phyloP scores from a whole-genome alignment of 2,888 invertebrate species.

The Xylophagus ater region DNA sequence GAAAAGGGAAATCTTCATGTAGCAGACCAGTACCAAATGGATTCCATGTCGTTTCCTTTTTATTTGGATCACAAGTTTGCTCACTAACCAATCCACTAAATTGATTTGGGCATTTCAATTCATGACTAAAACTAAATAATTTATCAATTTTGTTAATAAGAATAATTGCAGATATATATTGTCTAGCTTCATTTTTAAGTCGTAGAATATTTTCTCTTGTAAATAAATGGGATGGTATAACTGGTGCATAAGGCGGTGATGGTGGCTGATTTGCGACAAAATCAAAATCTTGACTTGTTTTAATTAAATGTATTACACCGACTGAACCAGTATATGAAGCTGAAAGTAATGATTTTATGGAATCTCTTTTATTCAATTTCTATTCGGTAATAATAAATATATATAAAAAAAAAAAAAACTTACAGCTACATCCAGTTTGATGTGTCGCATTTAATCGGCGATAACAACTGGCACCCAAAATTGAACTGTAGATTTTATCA shows the following conservation, averaged over 20 bases:
- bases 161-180: slow-evolving; percentile 55
- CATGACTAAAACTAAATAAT: slow-evolving; percentile 44
- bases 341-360: slow-evolving; percentile 16
- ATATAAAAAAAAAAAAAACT: slow-evolving; percentile 40
- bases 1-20: slow-evolving; percentile 73
- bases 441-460: slow-evolving; percentile 87
- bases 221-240: slow-evolving; percentile 54
- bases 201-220: slow-evolving; percentile 45
- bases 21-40: slow-evolving; percentile 62
- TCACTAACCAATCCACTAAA: slow-evolving; percentile 46
- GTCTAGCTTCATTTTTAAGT: slow-evolving; percentile 42
- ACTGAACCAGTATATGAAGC: slow-evolving; percentile 59
- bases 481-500: slow-evolving; percentile 67
- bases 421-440: slow-evolving; percentile 90
- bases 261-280: slow-evolving; percentile 61
- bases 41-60: slow-evolving; percentile 58
- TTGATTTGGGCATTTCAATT: slow-evolving; percentile 74
- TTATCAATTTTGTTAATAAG: slow-evolving; percentile 37
- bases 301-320: slow-evolving; percentile 70
- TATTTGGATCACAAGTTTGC: slow-evolving; percentile 40
- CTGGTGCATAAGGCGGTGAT: slow-evolving; percentile 70
- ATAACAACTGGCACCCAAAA: slow-evolving; percentile 72
- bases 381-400: no score
- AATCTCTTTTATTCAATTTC: no score
- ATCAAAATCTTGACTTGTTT: slow-evolving; percentile 51